phyloP scores from a whole-genome alignment of 2,797 vertebrate genomes.

The Cryptoprocta ferox region DNA sequence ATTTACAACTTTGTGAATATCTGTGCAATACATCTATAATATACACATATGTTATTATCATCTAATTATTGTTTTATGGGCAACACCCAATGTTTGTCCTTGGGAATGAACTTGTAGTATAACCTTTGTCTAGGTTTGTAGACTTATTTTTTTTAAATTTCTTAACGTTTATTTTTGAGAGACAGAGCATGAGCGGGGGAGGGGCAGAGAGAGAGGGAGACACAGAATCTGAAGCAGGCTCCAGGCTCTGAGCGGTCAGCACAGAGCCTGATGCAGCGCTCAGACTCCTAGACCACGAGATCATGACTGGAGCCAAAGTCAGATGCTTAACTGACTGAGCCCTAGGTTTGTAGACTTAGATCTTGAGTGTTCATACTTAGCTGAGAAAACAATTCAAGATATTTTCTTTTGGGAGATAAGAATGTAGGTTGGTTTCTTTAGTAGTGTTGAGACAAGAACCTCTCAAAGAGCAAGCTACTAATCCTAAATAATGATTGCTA shows the following conservation, averaged over 20 bases:
- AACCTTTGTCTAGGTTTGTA: background rate
- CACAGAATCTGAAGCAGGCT: no score
- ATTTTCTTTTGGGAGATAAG: conserved; percentile 4
- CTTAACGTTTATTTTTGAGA: no score
- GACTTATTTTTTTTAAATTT: background rate
- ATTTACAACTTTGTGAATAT: conserved; percentile 34
- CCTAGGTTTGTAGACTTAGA: background rate
- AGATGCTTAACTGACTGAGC: no score
- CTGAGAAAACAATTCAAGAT: background rate
- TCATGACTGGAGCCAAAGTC: no score
- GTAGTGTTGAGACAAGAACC: conserved; percentile 7
- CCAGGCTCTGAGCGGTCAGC: no score
- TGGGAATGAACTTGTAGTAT: background rate
- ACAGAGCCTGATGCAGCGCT: no score
- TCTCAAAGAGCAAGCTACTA: background rate
- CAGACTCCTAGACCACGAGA: no score
- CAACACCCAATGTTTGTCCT: background rate
- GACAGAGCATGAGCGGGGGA: no score
- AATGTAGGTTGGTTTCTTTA: conserved; percentile 12
- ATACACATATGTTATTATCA: background rate
- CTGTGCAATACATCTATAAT: background rate
- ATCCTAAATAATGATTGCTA: conserved; percentile 35
- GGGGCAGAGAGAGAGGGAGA: no score
- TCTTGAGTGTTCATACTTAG: background rate
- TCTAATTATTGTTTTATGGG: conserved; percentile 9